Evolutionary conservation across 2,888 invertebrate genomes (phyloP), one percentile per base, ranked within the genome.

Genomic region (Macrosiphum euphorbiae): DNA sequence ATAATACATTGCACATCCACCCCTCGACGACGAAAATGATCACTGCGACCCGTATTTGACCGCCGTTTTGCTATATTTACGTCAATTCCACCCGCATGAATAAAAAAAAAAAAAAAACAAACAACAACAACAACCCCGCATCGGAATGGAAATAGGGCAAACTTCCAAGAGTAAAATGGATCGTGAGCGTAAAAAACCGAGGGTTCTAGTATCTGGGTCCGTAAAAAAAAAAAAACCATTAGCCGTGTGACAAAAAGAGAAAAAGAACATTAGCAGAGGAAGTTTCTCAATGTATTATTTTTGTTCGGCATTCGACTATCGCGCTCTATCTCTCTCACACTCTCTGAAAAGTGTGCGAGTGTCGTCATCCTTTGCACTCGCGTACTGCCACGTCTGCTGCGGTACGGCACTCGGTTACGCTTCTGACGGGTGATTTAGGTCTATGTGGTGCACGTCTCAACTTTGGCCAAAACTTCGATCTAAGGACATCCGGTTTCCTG

Each of bases 71-170:
- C 90, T 85, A 90, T 67, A 90, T 89, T 93, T 89, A 86, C 61
- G 86, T 94, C 58, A 67, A 93, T 86, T 58, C 58, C n/a, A 67
- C 94, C 94, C 94, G 94, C 94, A 94, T 94, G 52, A 90, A 94
- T 94, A 94, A 94, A 44, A 86, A 93, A 94, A n/a, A 41, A 52
- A 35, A 90, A 47, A 67, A 94, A n/a, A 90, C n/a, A 94, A 93
- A 94, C 58, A 90, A 90, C 78, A 78, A 93, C 86, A 90, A 93
- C 55, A 44, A 94, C 90, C 61, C 85, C 90, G 90, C 55, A 94
- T 94, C n/a, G 94, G 87, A 90, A 90, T n/a, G 67, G 44, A 90
- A 90, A 90, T 90, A 90, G 94, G 94, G 90, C 94, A 94, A 94
- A 94, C 50, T 94, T 94, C 94, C 90, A 94, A 94, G 78, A 78